These are phyloP conservation scores for Notospermus geniculatus DNA, from an alignment of 1,140 invertebrate genomes.

Conservation along the genomic window DNA sequence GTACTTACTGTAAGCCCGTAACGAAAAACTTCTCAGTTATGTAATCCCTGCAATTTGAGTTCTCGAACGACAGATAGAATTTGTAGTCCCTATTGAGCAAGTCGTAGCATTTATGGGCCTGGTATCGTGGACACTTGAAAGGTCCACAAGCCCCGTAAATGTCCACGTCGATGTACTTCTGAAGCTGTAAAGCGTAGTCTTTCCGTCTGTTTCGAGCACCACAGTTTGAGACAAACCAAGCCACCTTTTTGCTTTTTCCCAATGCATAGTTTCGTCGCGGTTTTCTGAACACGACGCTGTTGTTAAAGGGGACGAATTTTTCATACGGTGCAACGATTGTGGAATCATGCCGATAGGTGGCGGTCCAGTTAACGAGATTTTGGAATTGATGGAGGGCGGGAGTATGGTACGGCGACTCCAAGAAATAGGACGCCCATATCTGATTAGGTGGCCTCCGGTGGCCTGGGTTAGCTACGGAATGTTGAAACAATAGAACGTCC, in stretches of 20 bases:
- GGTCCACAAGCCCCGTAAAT: conserved; percentile 88
- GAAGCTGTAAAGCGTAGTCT: conserved; percentile 32
- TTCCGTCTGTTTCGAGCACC: conserved; percentile 67
- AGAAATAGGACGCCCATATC: conserved; percentile 66
- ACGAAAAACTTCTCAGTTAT: conserved; percentile 59
- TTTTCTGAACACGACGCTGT: conserved; percentile 25
- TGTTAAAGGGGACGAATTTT: conserved; percentile 77
- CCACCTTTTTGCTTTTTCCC: conserved; percentile 63
- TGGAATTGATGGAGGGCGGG: conserved; percentile 69
- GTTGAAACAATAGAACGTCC: conserved; percentile 40
- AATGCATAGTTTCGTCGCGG: conserved; percentile 45
- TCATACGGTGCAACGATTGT: conserved; percentile 95
- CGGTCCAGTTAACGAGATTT: conserved; percentile 91
- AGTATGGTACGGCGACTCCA: conserved; percentile 70
- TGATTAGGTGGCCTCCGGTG: conserved; percentile 31
- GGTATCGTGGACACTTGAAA: conserved; percentile 57
- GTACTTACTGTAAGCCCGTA: conserved; percentile 34
- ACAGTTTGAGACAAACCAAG: conserved; percentile 97
- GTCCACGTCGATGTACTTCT: conserved; percentile 62
- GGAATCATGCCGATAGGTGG: conserved; percentile 80
- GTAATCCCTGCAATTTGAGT: conserved; percentile 53
- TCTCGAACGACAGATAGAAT: conserved; percentile 87
- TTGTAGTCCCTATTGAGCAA: conserved; percentile 90
- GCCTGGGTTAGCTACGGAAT: conserved; percentile 16
- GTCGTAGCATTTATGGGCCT: conserved; percentile 74